These are phyloP conservation scores for Drosophila tripunctata DNA, from an alignment of 2,888 invertebrate species.

Conservation along the genomic window DNA sequence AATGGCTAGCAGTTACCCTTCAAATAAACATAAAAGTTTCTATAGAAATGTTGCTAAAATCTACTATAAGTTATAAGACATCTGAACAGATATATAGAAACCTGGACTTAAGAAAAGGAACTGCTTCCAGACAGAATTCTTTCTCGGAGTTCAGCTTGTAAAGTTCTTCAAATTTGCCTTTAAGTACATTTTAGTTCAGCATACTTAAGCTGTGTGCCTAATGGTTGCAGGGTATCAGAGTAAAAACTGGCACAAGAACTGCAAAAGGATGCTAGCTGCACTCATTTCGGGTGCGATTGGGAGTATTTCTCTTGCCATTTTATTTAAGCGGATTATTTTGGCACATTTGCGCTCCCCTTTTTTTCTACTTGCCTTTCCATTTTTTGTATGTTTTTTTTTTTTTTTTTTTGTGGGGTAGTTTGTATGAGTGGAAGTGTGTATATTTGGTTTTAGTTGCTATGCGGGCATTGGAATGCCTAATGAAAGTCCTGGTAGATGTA, in stretches of 20 bases:
- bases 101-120: too few species aligned
- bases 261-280: conserved; percentile 54
- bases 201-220: not conserved
- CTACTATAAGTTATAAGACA: too few species aligned
- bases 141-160: too few species aligned
- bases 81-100: too few species aligned
- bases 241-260: conserved; percentile 66
- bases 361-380: conserved; percentile 25
- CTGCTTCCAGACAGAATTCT: too few species aligned
- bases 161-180: not conserved
- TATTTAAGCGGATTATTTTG: conserved; percentile 79
- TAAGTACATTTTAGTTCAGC: not conserved
- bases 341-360: conserved; percentile 65
- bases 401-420: conserved; percentile 1
- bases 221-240: conserved; percentile 12
- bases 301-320: conserved; percentile 69
- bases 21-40: too few species aligned
- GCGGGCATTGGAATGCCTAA: conserved; percentile 68
- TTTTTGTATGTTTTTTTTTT: conserved; percentile 5
- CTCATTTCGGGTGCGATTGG: conserved; percentile 51
- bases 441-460: conserved; percentile 29
- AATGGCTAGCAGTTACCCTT: conserved; percentile 15
- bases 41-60: too few species aligned
- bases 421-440: conserved; percentile 10
- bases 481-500: conserved; percentile 53